A percentile compares a stretch with the other conserved stretches of the same genome.
phyloP scores from a whole-genome alignment of 2,113 vertebrate genomes.

The Poecilia latipinna region DNA sequence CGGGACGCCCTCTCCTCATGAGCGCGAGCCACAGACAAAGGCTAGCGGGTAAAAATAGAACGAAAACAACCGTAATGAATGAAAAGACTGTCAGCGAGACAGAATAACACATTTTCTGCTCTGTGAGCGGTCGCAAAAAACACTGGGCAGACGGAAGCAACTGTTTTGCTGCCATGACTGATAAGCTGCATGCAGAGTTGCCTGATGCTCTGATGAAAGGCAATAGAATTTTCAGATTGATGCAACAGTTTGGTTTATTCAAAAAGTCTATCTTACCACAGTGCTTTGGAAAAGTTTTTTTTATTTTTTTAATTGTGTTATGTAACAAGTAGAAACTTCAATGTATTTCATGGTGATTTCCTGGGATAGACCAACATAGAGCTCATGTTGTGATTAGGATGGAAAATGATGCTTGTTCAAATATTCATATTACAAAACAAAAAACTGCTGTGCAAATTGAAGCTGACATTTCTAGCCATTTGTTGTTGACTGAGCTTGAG shows the following conservation, averaged over 20 bases:
- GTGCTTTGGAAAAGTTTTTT: neutral
- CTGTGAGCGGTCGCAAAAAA: constrained; percentile 26
- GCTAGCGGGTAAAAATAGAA: constrained; percentile 4
- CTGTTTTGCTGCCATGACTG: constrained; percentile 28
- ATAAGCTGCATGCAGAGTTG: constrained; percentile 15
- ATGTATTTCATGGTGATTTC: neutral
- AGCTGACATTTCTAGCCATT: too few relatives aligned
- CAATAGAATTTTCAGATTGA: neutral
- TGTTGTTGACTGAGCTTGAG: too few relatives aligned
- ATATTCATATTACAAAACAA: too few relatives aligned
- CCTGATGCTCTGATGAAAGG: neutral
- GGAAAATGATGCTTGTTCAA: too few relatives aligned
- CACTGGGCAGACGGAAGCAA: constrained; percentile 29
- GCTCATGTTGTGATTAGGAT: neutral
- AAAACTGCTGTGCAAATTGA: too few relatives aligned
- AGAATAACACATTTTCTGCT: constrained; percentile 21
- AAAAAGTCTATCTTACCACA: neutral
- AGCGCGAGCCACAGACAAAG: constrained; percentile 18
- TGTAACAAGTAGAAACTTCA: neutral
- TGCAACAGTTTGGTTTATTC: neutral
- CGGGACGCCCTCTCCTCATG: constrained; percentile 28
- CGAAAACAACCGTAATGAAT: neutral
- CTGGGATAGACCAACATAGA: neutral
- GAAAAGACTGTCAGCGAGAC: constrained; percentile 18
- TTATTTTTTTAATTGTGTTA: neutral